Evolutionary conservation across 2,113 vertebrate genomes (phyloP), one percentile per base, ranked within the genome.

Genomic region (Pardalotus punctatus): DNA sequence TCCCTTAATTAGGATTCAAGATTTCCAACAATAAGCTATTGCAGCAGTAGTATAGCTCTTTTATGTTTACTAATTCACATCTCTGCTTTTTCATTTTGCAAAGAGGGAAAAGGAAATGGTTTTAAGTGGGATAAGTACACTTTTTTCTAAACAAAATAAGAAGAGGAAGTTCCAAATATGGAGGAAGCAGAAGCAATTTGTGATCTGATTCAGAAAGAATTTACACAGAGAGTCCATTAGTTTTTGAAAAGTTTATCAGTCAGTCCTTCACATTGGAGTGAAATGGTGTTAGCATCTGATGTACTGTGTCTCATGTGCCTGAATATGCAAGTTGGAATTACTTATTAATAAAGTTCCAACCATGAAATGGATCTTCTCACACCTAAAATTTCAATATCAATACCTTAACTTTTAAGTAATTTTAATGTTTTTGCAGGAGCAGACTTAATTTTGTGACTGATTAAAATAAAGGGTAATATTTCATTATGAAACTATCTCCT

Each of bases 1-100:
- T 92, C 72, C 74, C 91, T 93, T 97, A 97, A 98, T 97, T 97
- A 92, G 76, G 96, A 97, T 97, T 98, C 97, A 97, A 98, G 97
- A 97, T 80, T 89, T 91, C 38, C 79, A 94, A 82, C 80, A 96
- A 94, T 70, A 96, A 78, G 74, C 53, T 92, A 20, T 78, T 84
- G 89, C 74, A 92, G 86, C 86, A 70, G 89, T 94, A 88, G 92
- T 64, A 71, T 91, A 81, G 53, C 38, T 87, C 94, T 91, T 72
- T 85, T 16, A 27, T 91, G 65, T 94, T 97, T 95, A 95, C 87
- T 81, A 95, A 94, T 93, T 96, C 65, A 77, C 61, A 18, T 95
- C 51, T 92, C 97, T 98, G 97, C 45, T 96, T 97, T 98, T 97
- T 91, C 89, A 91, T 90, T 98, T 97, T 97, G 84, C 33, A 12